These are phyloP conservation scores for Carcharodon carcharias DNA, from an alignment of 2,797 vertebrate genomes.

Conservation along the genomic window DNA sequence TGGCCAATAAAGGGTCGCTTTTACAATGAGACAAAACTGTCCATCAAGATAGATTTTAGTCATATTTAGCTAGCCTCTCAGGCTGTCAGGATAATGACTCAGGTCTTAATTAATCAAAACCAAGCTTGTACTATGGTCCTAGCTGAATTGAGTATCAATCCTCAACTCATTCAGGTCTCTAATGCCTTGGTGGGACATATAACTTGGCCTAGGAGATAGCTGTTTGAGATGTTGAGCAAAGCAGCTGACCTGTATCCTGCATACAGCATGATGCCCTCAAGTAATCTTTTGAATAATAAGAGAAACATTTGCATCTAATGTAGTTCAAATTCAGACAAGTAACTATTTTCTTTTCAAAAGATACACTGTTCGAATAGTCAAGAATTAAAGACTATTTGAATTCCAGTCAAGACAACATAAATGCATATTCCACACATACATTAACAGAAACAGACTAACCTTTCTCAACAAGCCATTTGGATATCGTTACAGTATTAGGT, in stretches of 20 bases:
- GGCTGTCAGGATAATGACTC: background rate
- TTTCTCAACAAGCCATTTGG: background rate
- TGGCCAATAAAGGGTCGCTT: background rate
- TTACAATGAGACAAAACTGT: background rate
- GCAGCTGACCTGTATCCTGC: background rate
- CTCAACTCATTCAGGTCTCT: background rate
- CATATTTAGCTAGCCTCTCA: background rate
- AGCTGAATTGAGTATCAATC: background rate
- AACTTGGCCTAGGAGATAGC: background rate
- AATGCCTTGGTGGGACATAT: background rate
- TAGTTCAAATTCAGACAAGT: background rate
- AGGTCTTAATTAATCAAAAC: background rate
- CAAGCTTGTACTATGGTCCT: background rate
- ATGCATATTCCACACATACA: background rate
- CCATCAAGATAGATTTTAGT: background rate
- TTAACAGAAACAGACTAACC: background rate
- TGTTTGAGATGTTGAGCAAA: background rate
- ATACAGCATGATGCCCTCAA: background rate
- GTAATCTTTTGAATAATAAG: background rate
- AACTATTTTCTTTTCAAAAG: background rate
- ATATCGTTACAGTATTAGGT: background rate
- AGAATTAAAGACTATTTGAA: background rate
- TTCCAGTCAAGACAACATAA: background rate
- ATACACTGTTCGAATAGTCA: background rate
- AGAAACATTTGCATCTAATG: background rate